Base-by-base conservation (phyloP, 2,797 vertebrate genomes). In the Danio choprae region DNA sequence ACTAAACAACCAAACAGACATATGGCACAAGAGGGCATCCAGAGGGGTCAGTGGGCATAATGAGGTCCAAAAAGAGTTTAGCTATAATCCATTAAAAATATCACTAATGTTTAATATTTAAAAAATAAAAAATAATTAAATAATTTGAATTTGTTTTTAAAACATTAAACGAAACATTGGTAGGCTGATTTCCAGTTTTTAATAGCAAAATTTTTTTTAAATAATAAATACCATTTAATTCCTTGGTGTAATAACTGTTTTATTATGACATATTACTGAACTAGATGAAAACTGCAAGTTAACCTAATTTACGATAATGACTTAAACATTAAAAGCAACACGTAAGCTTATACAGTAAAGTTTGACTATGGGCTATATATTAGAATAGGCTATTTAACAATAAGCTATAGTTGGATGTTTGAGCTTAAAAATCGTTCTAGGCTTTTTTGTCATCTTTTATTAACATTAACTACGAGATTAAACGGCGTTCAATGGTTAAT, bases 1-100 rank as follows among this genome's bases (percentile, higher is more conserved):
- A 65, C 18, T 22, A 16, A 65, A 53, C 60, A 65, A 71, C 71
- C 38, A 18, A n/a, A 8, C 36, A 43, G 69, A 9, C 53, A 72
- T 58, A 29, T 29, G 36, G 51, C 60, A 76, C 38, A 65, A 65
- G 68, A 18, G 48, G 18, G 18, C 48, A 72, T 16, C 29, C 38
- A 7, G 20, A 65, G 18, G 38, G 18, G 48, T 67, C 60, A 12
- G n/a, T 65, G 63, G 74, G 15, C 18, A 64, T 75, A 15, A 55
- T 46, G 40, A 58, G 38, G 40, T 44, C 50, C 44, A 44, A 40
- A 62, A 50, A 15, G 40, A 3, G 40, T 18, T 67, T 56, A 2
- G 1, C 41, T 20, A 1, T 9, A 38, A 36, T 29, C 2, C 4
- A 74, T 5, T 2, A 51, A 29, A 48, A 38, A 38, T 29, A 11